Evolutionary conservation across 2,888 invertebrate genomes (phyloP), one percentile per base, ranked within the genome.

Genomic region (Phyto melanocephala): DNA sequence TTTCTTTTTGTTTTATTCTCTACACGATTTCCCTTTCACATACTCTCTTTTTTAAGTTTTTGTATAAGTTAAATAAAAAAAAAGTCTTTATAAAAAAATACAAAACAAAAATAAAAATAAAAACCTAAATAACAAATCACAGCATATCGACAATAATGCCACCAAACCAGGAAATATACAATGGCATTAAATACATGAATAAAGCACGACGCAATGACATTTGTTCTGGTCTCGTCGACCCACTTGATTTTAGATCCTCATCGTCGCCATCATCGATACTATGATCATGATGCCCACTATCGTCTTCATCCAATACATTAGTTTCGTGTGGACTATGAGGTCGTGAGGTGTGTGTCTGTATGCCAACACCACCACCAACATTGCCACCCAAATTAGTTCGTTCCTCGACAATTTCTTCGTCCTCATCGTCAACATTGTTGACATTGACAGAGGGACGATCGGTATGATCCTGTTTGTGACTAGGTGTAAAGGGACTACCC

Each of bases 111-210:
- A 78, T 78, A 78, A 68, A 82, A 79, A 82, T 79, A 82, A 82
- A 75, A 79, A 82, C 60, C 82, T 82, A 82, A 82, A 84, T 81
- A 84, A 85, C 85, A 88, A 92, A 94, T 95, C 95, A 96, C 93
- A 96, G 95, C 92, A 96, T 93, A 91, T 96, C 96, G 88, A 95
- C 94, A 90, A 96, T 94, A 87, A 95, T 94, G 84, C 95, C 94
- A 79, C 96, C 96, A 91, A 96, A 95, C 96, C 96, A 96, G 88
- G 95, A 95, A 91, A 96, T 94, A 86, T 95, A 95, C 50, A 96
- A 94, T 3, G 96, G 96, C 89, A 96, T 92, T 83, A 96, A 93
- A 91, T 96, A 96, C 60, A 95, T 93, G 87, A 95, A 92, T 62
- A 96, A 91, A 28, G 91, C 88, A 68, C 88, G 88, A 71, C 88